Evolutionary conservation across 2,888 invertebrate species (phyloP).

Genomic region (Ophion ventricosus): DNA sequence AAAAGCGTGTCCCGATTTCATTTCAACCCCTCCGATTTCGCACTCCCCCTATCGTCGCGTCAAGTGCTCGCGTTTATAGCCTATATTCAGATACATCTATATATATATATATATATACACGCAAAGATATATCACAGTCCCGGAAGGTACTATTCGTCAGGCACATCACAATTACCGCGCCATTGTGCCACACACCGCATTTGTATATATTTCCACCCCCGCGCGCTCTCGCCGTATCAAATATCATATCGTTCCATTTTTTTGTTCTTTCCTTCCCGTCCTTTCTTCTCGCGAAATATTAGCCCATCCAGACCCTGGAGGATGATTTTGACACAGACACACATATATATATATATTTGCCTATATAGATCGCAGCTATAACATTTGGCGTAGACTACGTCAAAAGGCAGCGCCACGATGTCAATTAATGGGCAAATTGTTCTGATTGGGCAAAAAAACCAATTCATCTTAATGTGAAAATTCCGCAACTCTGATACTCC

Average conservation of each 20-base stretch:
- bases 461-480: too few species aligned
- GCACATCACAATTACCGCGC: constrained; percentile 78
- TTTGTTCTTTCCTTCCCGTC: neutral
- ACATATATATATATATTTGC: neutral
- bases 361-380: neutral
- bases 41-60: constrained; percentile 46
- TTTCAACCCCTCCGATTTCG: constrained; percentile 57
- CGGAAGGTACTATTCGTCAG: constrained; percentile 80
- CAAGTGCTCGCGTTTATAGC: constrained; percentile 26
- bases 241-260: constrained; percentile 55
- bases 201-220: constrained; percentile 71
- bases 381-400: too few species aligned
- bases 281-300: constrained; percentile 1
- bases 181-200: constrained; percentile 76
- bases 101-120: constrained; percentile 32
- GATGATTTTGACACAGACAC: neutral
- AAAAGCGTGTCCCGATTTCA: constrained; percentile 75
- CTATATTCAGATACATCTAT: constrained; percentile 9
- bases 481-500: too few species aligned
- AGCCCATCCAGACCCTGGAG: neutral
- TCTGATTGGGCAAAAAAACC: too few species aligned
- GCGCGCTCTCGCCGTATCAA: constrained; percentile 52
- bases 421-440: too few species aligned
- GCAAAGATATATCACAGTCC: constrained; percentile 61
- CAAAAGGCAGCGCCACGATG: too few species aligned